Percentiles rank a stretch among this genome's conserved stretches.
Conservation (phyloP, 2,888 invertebrate genomes). For the Onchidella celtica region DNA sequence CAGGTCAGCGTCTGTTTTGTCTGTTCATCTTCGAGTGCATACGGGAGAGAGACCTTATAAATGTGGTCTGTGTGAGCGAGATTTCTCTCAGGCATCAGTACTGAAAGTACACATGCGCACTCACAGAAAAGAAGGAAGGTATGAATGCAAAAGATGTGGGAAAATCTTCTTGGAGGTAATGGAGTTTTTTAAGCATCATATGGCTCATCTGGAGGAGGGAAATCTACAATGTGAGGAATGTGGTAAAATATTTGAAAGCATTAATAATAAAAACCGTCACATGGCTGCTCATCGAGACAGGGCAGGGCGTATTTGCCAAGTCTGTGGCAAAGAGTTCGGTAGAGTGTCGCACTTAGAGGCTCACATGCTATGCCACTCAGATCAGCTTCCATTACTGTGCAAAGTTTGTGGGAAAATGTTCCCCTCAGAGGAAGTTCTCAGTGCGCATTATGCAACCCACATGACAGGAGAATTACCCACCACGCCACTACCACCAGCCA, state of each 20-base stretch:
- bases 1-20: slow-evolving; percentile 52
- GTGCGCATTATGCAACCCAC: slow-evolving; percentile 49
- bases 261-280: slow-evolving; percentile 48
- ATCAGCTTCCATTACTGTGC: slow-evolving; percentile 41
- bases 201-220: slow-evolving; percentile 49
- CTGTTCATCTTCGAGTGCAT: slow-evolving; percentile 56
- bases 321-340: slow-evolving; percentile 58
- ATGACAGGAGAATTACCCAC: slow-evolving; percentile 43
- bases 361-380: slow-evolving; percentile 55
- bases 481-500: background rate
- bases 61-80: slow-evolving; percentile 54
- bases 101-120: slow-evolving; percentile 54
- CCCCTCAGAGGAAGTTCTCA: slow-evolving; percentile 48
- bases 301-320: slow-evolving; percentile 51
- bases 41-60: slow-evolving; percentile 58
- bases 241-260: slow-evolving; percentile 53
- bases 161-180: slow-evolving; percentile 49
- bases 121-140: slow-evolving; percentile 54
- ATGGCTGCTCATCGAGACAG: slow-evolving; percentile 50
- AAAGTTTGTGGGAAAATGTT: slow-evolving; percentile 53
- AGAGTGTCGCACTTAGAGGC: slow-evolving; percentile 53
- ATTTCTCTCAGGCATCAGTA: slow-evolving; percentile 56
- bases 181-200: slow-evolving; percentile 50
- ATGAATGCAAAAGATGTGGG: slow-evolving; percentile 55
- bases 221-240: slow-evolving; percentile 54